phyloP scores from a whole-genome alignment of 2,113 vertebrate genomes.

The Amblyornis subalaris region DNA sequence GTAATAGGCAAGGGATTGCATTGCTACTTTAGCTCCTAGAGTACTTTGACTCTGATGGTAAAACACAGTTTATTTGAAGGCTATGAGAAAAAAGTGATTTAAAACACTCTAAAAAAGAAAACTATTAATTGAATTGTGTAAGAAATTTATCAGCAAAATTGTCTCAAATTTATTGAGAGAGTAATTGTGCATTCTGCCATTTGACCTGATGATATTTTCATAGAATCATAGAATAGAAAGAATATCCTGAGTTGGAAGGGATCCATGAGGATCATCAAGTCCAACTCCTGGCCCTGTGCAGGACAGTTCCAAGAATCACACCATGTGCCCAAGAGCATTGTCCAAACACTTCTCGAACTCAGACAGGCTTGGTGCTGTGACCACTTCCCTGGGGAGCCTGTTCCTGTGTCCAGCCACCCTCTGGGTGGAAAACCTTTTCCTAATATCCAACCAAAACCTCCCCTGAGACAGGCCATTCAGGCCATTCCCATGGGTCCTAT shows the following conservation, averaged over 20 bases:
- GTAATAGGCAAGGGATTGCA: background rate
- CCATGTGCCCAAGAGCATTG: background rate
- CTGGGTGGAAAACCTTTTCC: background rate
- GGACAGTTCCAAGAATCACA: background rate
- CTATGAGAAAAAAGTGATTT: background rate
- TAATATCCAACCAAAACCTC: background rate
- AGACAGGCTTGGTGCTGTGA: background rate
- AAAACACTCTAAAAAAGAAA: background rate
- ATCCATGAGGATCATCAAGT: background rate
- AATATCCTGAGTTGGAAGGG: background rate
- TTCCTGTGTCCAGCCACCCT: background rate
- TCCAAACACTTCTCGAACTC: fast-evolving
- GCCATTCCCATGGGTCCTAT: background rate
- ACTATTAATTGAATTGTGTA: background rate
- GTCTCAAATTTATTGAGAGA: background rate
- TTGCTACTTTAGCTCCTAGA: background rate
- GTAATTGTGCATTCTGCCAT: background rate
- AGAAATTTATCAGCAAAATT: background rate
- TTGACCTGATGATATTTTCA: background rate
- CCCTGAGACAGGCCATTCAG: background rate
- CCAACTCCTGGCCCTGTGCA: background rate
- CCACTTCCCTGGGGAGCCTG: background rate
- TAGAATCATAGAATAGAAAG: background rate
- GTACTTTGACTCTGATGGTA: background rate
- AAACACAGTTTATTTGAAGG: background rate